Evolutionary conservation across 2,888 invertebrate genomes (phyloP).

Genomic region (Choreutis nemorana): DNA sequence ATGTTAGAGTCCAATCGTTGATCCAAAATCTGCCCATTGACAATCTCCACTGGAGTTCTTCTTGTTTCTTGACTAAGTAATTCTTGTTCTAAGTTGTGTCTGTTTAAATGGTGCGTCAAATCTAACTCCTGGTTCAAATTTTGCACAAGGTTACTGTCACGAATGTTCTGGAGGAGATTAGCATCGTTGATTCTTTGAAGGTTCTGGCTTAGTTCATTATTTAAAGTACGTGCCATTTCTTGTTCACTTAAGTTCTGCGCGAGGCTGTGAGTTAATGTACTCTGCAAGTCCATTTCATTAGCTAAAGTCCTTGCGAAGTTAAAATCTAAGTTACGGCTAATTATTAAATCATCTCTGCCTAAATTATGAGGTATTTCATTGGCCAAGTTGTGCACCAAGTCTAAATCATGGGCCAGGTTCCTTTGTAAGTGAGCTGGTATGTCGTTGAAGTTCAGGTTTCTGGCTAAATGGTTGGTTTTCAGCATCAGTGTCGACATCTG

Average conservation of each 20-base stretch:
- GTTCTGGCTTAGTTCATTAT: constrained; percentile 14
- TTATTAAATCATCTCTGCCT: constrained; percentile 18
- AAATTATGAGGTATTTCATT: constrained; percentile 30
- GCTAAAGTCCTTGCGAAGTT: constrained; percentile 16
- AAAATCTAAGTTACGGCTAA: constrained; percentile 26
- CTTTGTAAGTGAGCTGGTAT: constrained; percentile 39
- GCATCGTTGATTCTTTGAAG: constrained; percentile 20
- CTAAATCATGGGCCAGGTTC: constrained; percentile 28
- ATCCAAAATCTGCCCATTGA: constrained; percentile 8
- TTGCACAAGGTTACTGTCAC: constrained; percentile 21
- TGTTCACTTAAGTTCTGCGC: constrained; percentile 34
- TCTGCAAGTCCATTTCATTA: constrained; percentile 32
- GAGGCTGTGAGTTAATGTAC: constrained; percentile 22
- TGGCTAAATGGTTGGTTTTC: constrained; percentile 39
- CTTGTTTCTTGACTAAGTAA: constrained; percentile 21
- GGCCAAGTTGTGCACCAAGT: constrained; percentile 28
- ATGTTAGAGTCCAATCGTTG: constrained; percentile 21
- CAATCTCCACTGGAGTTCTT: constrained; percentile 16
- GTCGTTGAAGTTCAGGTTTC: constrained; percentile 40
- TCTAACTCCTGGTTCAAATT: constrained; percentile 34
- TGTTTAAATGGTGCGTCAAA: constrained; percentile 31
- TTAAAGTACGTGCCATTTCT: constrained; percentile 7
- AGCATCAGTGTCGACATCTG: constrained; percentile 54
- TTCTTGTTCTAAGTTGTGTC: constrained; percentile 28
- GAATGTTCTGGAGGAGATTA: constrained; percentile 22